Conservation (phyloP, 2,113 vertebrate species). For the Irena cyanogastra region DNA sequence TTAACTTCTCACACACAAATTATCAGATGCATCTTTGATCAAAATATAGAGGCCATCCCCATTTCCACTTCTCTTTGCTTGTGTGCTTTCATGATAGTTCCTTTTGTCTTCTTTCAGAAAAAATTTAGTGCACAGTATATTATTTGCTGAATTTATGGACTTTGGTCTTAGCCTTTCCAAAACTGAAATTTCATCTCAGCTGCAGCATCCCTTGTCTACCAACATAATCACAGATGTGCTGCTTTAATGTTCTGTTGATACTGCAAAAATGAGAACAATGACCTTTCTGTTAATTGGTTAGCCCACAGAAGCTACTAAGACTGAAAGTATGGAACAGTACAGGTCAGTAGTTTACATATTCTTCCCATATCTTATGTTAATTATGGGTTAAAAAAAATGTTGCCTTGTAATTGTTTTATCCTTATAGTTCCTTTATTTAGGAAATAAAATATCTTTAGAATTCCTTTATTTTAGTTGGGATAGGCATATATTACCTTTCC, state of each 20-base stretch:
- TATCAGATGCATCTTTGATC: not conserved
- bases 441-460: not conserved
- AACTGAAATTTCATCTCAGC: conserved; percentile 20
- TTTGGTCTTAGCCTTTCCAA: not conserved
- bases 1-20: not conserved
- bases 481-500: not conserved
- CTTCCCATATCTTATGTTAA: conserved; percentile 25
- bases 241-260: conserved; percentile 62
- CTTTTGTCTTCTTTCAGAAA: not conserved
- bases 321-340: conserved; percentile 23
- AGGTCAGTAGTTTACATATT: conserved; percentile 15
- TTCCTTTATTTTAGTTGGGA: not conserved
- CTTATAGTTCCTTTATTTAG: not conserved
- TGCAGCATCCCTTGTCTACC: not conserved
- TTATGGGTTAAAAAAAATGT: conserved; percentile 29
- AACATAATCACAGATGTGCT: conserved; percentile 28
- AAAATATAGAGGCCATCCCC: not conserved
- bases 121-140: not conserved
- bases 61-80: not conserved
- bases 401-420: not conserved
- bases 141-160: not conserved
- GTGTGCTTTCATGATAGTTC: not conserved
- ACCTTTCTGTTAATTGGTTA: conserved; percentile 70
- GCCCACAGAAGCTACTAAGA: conserved; percentile 29
- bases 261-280: conserved; percentile 63